Conservation (phyloP, 1,140 invertebrate genomes). For the Dinoponera quadriceps region DNA sequence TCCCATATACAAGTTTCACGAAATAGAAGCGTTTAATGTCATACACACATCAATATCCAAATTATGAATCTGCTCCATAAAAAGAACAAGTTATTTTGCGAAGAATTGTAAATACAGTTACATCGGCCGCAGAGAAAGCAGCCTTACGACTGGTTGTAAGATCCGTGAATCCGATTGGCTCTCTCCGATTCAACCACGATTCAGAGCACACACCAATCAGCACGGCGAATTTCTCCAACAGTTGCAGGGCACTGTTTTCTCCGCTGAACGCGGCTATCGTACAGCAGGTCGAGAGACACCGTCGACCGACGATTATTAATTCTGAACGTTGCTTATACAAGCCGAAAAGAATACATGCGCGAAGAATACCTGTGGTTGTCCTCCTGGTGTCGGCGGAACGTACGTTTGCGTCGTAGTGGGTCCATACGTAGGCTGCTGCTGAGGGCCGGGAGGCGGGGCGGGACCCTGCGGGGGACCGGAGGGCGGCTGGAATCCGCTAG, state of each 20-base stretch:
- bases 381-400: constrained; percentile 81
- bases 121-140: too few species aligned
- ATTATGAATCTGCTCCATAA: not conserved
- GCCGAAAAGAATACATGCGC: constrained; percentile 3
- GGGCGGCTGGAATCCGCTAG: constrained; percentile 83
- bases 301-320: not conserved
- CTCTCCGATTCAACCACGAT: too few species aligned
- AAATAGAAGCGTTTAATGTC: too few species aligned
- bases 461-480: constrained; percentile 82
- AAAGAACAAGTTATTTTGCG: not conserved
- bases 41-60: not conserved
- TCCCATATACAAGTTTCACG: too few species aligned
- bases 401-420: constrained; percentile 84
- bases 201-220: too few species aligned
- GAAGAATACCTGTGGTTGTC: constrained; percentile 77
- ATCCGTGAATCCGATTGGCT: too few species aligned
- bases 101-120: not conserved
- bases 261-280: too few species aligned
- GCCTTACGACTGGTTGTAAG: too few species aligned
- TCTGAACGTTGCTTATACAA: not conserved
- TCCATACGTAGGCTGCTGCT: constrained; percentile 79
- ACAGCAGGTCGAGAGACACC: not conserved
- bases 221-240: too few species aligned
- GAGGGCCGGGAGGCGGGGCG: constrained; percentile 79
- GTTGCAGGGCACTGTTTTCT: too few species aligned